Conservation (phyloP, 2,797 vertebrate species). For the Coilia nasus region DNA sequence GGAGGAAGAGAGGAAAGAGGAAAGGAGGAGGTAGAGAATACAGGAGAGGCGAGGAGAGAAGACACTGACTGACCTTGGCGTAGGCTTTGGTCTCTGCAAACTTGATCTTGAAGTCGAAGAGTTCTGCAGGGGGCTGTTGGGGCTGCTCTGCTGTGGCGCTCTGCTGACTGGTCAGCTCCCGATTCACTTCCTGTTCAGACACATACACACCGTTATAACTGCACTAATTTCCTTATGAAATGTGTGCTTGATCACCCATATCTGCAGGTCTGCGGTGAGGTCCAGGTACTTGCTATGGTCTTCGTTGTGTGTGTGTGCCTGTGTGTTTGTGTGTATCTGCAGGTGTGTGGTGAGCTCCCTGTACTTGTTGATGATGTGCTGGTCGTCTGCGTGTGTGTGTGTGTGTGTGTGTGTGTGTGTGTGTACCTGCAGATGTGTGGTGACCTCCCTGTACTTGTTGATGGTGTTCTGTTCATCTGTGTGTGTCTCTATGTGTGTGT, state of each 20-base stretch:
- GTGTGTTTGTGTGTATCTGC: not conserved
- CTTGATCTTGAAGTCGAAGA: constrained; percentile 99
- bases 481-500: constrained; percentile 50
- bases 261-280: no score
- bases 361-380: not conserved
- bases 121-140: constrained; percentile 84
- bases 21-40: not conserved
- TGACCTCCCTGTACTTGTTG: constrained; percentile 94
- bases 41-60: not conserved
- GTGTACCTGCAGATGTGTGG: constrained; percentile 88
- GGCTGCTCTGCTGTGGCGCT: constrained; percentile 84
- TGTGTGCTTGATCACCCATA: no score
- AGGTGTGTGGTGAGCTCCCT: no score
- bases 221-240: no score
- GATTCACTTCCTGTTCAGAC: constrained; percentile 87
- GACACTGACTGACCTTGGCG: constrained; percentile 82
- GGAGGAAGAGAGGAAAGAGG: not conserved
- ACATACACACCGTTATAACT: no score
- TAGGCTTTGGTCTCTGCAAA: constrained; percentile 98
- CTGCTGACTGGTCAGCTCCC: constrained; percentile 92
- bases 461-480: constrained; percentile 96
- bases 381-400: not conserved
- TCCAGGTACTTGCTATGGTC: not conserved
- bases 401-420: not conserved
- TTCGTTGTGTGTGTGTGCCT: not conserved